Evolutionary conservation across 1,140 invertebrate species (phyloP).

Genomic region (Lepidostoma basale): DNA sequence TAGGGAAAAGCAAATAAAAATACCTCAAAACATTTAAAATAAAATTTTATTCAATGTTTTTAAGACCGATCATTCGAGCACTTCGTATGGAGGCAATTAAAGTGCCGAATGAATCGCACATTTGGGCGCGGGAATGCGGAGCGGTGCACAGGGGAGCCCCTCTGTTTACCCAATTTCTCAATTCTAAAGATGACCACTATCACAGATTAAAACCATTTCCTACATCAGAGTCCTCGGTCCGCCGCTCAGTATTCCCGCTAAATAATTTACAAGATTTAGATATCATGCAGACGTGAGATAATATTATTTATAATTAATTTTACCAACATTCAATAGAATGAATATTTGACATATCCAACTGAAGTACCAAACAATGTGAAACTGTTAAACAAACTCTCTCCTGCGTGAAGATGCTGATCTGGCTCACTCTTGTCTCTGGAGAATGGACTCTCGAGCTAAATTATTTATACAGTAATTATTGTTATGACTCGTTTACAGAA

Average conservation of each 20-base stretch:
- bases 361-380: constrained; percentile 10
- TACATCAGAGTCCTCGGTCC: constrained; percentile 24
- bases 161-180: background rate
- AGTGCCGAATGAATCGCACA: constrained; percentile 20
- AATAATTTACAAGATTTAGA: constrained; percentile 32
- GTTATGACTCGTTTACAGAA: constrained; percentile 40
- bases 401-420: background rate
- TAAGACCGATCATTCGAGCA: constrained; percentile 23
- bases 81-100: constrained; percentile 18
- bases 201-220: constrained; percentile 22
- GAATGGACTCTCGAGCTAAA: constrained; percentile 27
- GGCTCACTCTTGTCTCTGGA: constrained; percentile 8
- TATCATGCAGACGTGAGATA: constrained; percentile 32
- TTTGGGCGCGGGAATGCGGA: constrained; percentile 19
- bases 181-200: constrained; percentile 21
- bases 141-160: constrained; percentile 28
- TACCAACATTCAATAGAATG: constrained; percentile 17
- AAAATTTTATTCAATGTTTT: constrained; percentile 27
- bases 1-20: background rate
- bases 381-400: constrained; percentile 14
- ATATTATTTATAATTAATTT: constrained; percentile 29
- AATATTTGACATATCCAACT: constrained; percentile 23
- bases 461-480: constrained; percentile 29
- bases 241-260: constrained; percentile 31
- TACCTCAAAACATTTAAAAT: constrained; percentile 28